Base-by-base conservation (phyloP, 2,113 vertebrate genomes). In the Catagonus wagneri region DNA sequence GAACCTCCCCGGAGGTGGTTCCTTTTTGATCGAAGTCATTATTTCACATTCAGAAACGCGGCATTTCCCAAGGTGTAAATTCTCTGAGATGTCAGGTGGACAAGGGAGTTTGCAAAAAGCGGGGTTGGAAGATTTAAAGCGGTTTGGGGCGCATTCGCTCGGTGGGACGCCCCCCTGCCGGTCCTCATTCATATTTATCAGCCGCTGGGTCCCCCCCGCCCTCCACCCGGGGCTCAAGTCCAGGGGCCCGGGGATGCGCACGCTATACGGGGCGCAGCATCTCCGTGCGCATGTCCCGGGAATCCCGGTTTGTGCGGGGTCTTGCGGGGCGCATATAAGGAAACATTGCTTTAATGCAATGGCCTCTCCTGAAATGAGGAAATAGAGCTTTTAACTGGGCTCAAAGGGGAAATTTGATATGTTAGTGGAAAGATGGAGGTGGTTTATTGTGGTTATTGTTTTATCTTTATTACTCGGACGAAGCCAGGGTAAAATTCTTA, bases 391-490 rank as follows among this genome's bases (percentile, higher is more conserved):
- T 72, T 78, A 93, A 83, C 84, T 54, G 87, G 94, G 71, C 97
- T 96, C 87, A 1, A 36, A 93, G 96, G 96, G 96, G 76, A 76
- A 58, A 93, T 96, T 34, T 79, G 83, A 52, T 86, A 83, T 52
- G 94, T 87, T 93, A 92, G 90, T 54, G 54, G 75, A 72, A 72
- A 87, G 95, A 90, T 1, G 12, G 92, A 75, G 88, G 66, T 76
- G 69, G 88, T 93, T 97, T 89, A 97, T 96, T 75, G 68, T 91
- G 95, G 79, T 72, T 85, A 80, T 34, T 92, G 79, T 83, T 96
- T 96, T 93, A 85, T 96, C 88, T 92, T 95, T 95, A 95, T 96
- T 91, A 92, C 88, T 50, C 6, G n/a, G 11, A 93, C 56, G 90
- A 96, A 95, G 61, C 66, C 93, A 88, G 88, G 66, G 90, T 92